These are phyloP conservation scores for Spodoptera exigua DNA, from an alignment of 2,888 invertebrate species.

Conservation along the genomic window DNA sequence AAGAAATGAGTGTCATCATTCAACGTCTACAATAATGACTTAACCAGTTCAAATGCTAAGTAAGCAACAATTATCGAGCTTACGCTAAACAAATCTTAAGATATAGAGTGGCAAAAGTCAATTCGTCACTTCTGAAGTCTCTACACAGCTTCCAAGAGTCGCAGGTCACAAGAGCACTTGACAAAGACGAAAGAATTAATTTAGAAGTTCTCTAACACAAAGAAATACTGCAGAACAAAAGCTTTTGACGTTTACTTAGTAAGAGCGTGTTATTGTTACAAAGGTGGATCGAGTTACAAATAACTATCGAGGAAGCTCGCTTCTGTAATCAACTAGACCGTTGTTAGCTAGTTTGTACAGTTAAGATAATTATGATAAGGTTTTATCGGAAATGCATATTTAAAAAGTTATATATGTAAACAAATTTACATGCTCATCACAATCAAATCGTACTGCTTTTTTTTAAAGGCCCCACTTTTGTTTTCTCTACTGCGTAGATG, in stretches of 20 bases:
- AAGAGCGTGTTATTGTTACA: conserved; percentile 24
- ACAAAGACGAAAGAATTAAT: conserved; percentile 45
- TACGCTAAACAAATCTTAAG: not conserved
- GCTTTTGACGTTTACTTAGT: conserved; percentile 21
- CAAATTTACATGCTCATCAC: too few species aligned
- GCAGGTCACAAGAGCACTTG: conserved; percentile 31
- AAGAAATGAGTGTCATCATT: too few species aligned
- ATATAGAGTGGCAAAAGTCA: not conserved
- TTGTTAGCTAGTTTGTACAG: not conserved
- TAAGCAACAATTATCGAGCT: not conserved
- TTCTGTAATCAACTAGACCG: conserved; percentile 4
- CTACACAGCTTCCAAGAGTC: conserved; percentile 2
- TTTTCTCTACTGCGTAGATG: too few species aligned
- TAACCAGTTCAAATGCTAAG: too few species aligned
- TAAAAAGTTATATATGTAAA: too few species aligned
- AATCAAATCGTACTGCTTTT: too few species aligned
- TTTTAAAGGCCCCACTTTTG: too few species aligned
- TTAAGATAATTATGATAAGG: not conserved
- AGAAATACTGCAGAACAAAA: conserved; percentile 40
- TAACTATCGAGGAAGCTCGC: conserved; percentile 9
- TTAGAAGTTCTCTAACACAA: conserved; percentile 12
- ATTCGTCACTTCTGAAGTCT: conserved; percentile 13
- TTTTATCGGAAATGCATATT: too few species aligned
- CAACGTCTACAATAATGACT: too few species aligned
- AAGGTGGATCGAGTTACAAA: conserved; percentile 7